Evolutionary conservation across 1,140 invertebrate species (phyloP), one percentile per base, ranked within the genome.

Genomic region (Zophobas atratus): DNA sequence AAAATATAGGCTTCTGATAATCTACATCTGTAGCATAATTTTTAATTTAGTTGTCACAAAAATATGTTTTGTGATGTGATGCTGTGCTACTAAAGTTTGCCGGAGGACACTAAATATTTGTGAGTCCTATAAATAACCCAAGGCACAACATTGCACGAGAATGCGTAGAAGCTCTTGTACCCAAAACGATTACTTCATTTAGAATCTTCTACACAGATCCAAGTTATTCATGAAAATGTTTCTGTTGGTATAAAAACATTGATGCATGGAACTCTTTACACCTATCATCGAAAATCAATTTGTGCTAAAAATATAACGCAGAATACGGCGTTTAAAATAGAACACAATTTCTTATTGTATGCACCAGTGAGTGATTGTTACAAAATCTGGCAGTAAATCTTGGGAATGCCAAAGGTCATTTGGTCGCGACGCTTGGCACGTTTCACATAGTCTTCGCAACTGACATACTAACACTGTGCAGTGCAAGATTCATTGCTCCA

Each of bases 341-440:
- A 2, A 20, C n/a, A 20, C 49, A 51, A 51, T 51, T 6, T 51
- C 2, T 5, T 2, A 51, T 51, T 20, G 6, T 2, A 51, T 51
- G 49, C 49, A 51, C 49, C 3, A 46, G 6, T 51, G 6, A 20
- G 49, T 51, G n/a, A 20, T 8, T 20, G n/a, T 51, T 51, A 51
- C 49, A 51, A 70, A 35, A 38, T n/a, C 33, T 70, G 63, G 63
- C 63, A 70, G 63, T 46, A 39, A 70, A 43, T 70, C 43, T 46
- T 70, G 63, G 63, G 35, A 20, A 46, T 38, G 63, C 63, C 20
- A 70, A 70, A 70, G 63, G 63, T 70, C 63, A 39, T 70, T 70
- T 70, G 43, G 63, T 70, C 43, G 38, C 38, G 63, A 38, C 63
- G 63, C 63, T 70, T 70, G 63, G 63, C 63, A 70, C 36, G 49